phyloP scores from a whole-genome alignment of 2,888 invertebrate species.

The Trisateles emortualis region DNA sequence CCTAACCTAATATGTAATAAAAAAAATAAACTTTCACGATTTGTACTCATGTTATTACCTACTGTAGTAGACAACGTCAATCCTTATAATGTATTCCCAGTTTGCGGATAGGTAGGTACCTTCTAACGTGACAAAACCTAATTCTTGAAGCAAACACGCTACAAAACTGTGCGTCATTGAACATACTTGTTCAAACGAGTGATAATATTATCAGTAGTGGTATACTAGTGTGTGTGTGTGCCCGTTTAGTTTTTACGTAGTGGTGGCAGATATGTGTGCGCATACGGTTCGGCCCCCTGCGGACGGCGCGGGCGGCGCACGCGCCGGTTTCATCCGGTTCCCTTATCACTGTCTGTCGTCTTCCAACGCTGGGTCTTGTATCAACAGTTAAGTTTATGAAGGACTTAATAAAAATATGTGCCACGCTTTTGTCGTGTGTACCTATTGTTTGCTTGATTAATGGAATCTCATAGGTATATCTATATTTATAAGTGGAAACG shows the following conservation, averaged over 20 bases:
- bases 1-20: no score
- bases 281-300: slow-evolving; percentile 77
- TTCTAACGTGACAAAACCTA: slow-evolving; percentile 38
- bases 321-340: slow-evolving; percentile 74
- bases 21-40: no score
- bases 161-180: slow-evolving; percentile 65
- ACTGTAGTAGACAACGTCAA: no score
- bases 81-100: no score
- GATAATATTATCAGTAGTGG: slow-evolving; percentile 65
- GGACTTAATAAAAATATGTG: slow-evolving; percentile 59
- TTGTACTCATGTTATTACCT: no score
- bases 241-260: slow-evolving; percentile 43
- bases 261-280: slow-evolving; percentile 50
- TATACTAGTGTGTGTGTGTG: slow-evolving; percentile 36
- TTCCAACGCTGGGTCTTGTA: slow-evolving; percentile 55
- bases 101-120: neutral
- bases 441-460: neutral
- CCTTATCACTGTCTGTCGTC: slow-evolving; percentile 74
- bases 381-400: slow-evolving; percentile 59
- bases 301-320: slow-evolving; percentile 72
- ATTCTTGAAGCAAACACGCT: slow-evolving; percentile 46
- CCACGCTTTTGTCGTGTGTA: slow-evolving; percentile 41
- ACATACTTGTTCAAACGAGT: slow-evolving; percentile 61
- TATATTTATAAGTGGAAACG: no score
- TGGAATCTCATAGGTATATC: neutral